These are phyloP conservation scores for Apotomis capreana DNA, from an alignment of 2,888 invertebrate species.

Conservation along the genomic window DNA sequence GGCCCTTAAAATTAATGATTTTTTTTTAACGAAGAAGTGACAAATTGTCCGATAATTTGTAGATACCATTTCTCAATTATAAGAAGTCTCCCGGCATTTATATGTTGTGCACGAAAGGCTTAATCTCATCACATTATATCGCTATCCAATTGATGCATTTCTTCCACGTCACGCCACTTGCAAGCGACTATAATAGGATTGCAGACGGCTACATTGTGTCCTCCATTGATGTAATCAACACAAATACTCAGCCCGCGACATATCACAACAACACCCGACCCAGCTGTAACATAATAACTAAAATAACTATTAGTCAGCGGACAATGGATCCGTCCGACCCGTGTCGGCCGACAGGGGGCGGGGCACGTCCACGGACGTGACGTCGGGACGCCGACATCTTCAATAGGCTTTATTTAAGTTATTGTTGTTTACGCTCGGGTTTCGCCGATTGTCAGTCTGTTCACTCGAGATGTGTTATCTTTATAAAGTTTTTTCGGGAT, in stretches of 20 bases:
- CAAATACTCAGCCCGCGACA: slow-evolving; percentile 16
- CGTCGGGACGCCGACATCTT: not conserved
- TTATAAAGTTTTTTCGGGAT: slow-evolving; percentile 5
- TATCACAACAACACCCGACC: slow-evolving; percentile 20
- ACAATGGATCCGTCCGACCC: slow-evolving; percentile 21
- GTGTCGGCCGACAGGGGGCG: slow-evolving; percentile 23
- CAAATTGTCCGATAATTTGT: no score
- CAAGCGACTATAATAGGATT: slow-evolving; percentile 17
- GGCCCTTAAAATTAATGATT: no score
- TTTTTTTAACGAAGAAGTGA: no score
- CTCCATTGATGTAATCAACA: slow-evolving; percentile 19
- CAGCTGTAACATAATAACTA: slow-evolving; percentile 17
- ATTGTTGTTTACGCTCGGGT: slow-evolving; percentile 31
- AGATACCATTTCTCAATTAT: no score
- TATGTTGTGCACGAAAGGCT: not conserved
- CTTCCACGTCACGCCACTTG: slow-evolving; percentile 19
- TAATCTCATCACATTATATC: slow-evolving; percentile 14
- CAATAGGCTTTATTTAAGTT: slow-evolving; percentile 31
- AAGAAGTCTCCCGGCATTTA: no score
- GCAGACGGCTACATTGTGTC: slow-evolving; percentile 1
- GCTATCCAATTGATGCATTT: slow-evolving; percentile 6
- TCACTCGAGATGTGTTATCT: slow-evolving; percentile 9
- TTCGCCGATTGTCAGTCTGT: slow-evolving; percentile 21
- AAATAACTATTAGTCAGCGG: slow-evolving; percentile 19
- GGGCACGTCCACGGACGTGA: slow-evolving; percentile 10